Evolutionary conservation across 2,888 invertebrate species (phyloP).

Genomic region (Synergus umbraculus): DNA sequence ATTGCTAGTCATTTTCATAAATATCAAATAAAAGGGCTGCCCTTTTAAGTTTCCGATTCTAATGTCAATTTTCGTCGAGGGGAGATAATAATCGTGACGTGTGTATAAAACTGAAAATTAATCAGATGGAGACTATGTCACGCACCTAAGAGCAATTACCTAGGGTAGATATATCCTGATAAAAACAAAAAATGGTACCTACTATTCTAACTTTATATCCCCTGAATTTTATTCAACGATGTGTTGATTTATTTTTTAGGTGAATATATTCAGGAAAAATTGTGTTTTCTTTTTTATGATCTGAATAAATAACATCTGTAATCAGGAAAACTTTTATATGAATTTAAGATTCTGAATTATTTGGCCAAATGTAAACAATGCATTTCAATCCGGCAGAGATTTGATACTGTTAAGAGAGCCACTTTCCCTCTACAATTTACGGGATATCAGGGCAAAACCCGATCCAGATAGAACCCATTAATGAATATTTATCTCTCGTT

Average conservation of each 20-base stretch:
- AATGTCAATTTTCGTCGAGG: constrained; percentile 14
- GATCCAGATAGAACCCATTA: constrained; percentile 33
- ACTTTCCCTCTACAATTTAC: constrained; percentile 29
- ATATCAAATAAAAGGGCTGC: not conserved
- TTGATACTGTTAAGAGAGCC: constrained; percentile 18
- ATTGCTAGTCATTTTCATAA: constrained; percentile 28
- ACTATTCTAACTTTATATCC: not conserved
- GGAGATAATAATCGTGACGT: constrained; percentile 13
- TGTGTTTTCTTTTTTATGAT: not conserved
- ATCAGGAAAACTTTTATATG: not conserved
- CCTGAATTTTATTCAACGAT: not conserved
- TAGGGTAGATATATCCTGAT: constrained; percentile 8
- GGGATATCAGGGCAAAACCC: constrained; percentile 22
- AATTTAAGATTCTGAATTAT: not conserved
- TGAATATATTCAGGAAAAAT: not conserved
- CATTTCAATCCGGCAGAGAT: constrained; percentile 30
- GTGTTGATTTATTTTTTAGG: not conserved
- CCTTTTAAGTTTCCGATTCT: not conserved
- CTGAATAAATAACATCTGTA: not conserved
- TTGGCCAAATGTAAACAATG: not conserved
- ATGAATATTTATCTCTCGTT: constrained; percentile 40
- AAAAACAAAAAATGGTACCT: constrained; percentile 4
- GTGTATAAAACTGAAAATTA: constrained; percentile 25
- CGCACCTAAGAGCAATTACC: constrained; percentile 15
- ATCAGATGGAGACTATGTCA: constrained; percentile 27